Percentiles rank a stretch among this genome's conserved stretches.
phyloP scores from a whole-genome alignment of 2,888 invertebrate genomes.

The Saturnia japonica region DNA sequence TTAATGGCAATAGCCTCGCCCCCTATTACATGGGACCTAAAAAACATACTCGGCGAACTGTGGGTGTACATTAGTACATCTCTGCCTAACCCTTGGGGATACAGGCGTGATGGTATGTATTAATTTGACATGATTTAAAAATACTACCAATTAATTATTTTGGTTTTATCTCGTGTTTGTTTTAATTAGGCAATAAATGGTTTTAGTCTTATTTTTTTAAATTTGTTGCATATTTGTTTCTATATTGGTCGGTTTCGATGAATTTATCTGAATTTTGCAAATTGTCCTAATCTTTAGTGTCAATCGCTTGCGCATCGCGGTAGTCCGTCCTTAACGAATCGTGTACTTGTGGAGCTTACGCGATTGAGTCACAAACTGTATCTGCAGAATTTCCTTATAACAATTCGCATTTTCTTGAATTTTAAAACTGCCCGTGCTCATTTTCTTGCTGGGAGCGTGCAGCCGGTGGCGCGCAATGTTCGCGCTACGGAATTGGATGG shows the following conservation, averaged over 20 bases:
- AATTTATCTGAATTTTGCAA: neutral
- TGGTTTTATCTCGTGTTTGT: too few relatives aligned
- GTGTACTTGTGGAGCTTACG: neutral
- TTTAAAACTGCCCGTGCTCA: slow-evolving; percentile 22
- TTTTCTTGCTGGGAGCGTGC: slow-evolving; percentile 28
- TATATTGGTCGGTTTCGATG: neutral
- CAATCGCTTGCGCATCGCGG: neutral
- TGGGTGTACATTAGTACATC: too few relatives aligned
- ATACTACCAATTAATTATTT: too few relatives aligned
- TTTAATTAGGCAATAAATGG: too few relatives aligned
- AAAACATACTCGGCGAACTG: too few relatives aligned
- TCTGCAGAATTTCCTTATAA: neutral
- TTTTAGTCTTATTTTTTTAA: too few relatives aligned
- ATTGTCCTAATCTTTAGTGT: neutral
- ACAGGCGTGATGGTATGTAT: too few relatives aligned
- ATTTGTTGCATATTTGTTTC: too few relatives aligned
- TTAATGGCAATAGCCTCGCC: too few relatives aligned
- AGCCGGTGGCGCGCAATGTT: slow-evolving; percentile 39
- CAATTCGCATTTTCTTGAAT: neutral
- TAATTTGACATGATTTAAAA: too few relatives aligned
- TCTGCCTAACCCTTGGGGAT: too few relatives aligned
- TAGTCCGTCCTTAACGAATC: neutral
- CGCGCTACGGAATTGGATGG: slow-evolving; percentile 63
- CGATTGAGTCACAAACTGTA: neutral
- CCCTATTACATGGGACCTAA: too few relatives aligned